These are phyloP conservation scores for Enteromius viviparus DNA, from an alignment of 2,797 vertebrate species.

Conservation along the genomic window DNA sequence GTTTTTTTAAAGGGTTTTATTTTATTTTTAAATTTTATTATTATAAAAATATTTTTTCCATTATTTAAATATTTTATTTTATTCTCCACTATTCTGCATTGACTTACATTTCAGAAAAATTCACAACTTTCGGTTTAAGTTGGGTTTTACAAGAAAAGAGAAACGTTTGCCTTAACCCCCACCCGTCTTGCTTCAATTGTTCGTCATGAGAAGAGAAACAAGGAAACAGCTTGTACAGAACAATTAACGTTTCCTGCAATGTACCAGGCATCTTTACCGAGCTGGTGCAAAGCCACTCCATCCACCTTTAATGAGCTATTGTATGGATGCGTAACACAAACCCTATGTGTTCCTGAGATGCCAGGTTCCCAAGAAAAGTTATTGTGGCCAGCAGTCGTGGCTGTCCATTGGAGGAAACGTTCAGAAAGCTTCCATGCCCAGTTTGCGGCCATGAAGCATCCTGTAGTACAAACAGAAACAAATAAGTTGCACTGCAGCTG, in stretches of 20 bases:
- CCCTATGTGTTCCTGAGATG: constrained; percentile 61
- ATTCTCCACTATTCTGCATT: no score
- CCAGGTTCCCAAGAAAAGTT: constrained; percentile 61
- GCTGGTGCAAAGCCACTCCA: constrained; percentile 30
- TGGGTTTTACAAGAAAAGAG: not conserved
- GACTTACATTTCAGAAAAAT: not conserved
- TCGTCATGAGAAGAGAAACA: constrained; percentile 45
- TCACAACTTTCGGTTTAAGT: not conserved
- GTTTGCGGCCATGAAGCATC: constrained; percentile 9
- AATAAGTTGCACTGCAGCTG: not conserved
- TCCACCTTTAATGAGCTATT: constrained; percentile 65
- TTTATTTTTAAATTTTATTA: not conserved
- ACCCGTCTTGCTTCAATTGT: constrained; percentile 62
- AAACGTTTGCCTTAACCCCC: not conserved
- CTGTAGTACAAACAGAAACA: constrained; percentile 20
- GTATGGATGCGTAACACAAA: constrained; percentile 45
- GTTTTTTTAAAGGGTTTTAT: not conserved
- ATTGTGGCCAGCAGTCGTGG: constrained; percentile 51
- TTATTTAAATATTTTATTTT: not conserved
- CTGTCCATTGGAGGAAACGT: constrained; percentile 46
- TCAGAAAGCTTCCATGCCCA: constrained; percentile 6
- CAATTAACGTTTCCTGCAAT: constrained; percentile 68
- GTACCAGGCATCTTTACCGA: constrained; percentile 25
- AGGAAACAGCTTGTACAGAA: constrained; percentile 63
- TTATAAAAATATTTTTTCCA: not conserved